Conservation (phyloP, 2,113 vertebrate genomes). For the Loxodonta africana region DNA sequence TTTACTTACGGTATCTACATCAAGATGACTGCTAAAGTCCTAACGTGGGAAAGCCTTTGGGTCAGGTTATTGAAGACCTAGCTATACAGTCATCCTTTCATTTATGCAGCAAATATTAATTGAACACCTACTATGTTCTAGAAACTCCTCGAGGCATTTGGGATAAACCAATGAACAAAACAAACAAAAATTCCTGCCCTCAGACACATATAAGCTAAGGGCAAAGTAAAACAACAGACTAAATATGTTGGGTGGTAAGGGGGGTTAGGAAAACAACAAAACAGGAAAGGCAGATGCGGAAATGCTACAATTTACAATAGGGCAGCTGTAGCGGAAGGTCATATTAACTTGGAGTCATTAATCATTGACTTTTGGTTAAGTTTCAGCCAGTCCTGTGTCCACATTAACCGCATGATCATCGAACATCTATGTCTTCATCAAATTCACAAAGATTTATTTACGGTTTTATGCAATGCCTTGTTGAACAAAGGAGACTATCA, state of each 20-base stretch:
- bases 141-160: background rate
- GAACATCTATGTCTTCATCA: background rate
- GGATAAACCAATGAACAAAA: background rate
- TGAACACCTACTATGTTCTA: background rate
- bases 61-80: background rate
- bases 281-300: background rate
- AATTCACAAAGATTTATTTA: background rate
- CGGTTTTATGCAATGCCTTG: background rate
- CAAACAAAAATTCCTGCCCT: background rate
- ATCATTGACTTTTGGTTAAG: background rate
- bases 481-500: background rate
- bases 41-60: background rate
- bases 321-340: background rate
- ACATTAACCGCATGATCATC: too few relatives aligned
- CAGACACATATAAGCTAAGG: background rate
- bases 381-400: background rate
- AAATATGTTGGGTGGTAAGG: background rate
- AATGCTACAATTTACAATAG: background rate
- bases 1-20: background rate
- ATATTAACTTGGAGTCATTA: background rate
- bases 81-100: background rate
- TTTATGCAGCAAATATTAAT: background rate
- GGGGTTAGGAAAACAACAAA: background rate
- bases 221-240: background rate
- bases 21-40: background rate